These are phyloP conservation scores for Diorhabda elongata DNA, from an alignment of 1,140 invertebrate species.

Conservation along the genomic window DNA sequence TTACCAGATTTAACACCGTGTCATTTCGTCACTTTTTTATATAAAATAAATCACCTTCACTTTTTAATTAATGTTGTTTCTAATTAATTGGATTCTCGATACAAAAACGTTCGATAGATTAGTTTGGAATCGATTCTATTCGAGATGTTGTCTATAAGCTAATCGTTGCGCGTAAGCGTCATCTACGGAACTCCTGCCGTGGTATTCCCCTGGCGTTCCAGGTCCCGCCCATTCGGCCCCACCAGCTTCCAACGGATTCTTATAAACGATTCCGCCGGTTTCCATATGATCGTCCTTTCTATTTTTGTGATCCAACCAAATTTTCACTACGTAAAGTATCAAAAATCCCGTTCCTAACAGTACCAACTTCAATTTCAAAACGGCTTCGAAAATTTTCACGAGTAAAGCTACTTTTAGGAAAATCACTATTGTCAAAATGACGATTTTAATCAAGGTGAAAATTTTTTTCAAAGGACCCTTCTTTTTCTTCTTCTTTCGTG, in stretches of 20 bases:
- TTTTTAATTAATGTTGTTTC: too few relatives aligned
- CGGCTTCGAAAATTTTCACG: constrained; percentile 16
- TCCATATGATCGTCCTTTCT: constrained; percentile 5
- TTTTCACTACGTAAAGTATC: constrained; percentile 9
- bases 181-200: constrained; percentile 1
- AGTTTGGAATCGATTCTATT: background rate
- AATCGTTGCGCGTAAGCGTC: constrained; percentile 7
- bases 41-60: too few relatives aligned
- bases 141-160: constrained; percentile 9
- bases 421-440: constrained; percentile 5
- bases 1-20: too few relatives aligned
- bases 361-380: constrained; percentile 14
- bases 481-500: constrained; percentile 15
- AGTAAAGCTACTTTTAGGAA: constrained; percentile 6
- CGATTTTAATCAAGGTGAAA: constrained; percentile 2
- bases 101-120: too few relatives aligned
- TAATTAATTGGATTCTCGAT: too few relatives aligned
- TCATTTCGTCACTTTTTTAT: too few relatives aligned
- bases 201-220: constrained; percentile 8
- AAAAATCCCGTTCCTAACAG: constrained; percentile 6
- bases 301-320: constrained; percentile 11
- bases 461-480: constrained; percentile 9
- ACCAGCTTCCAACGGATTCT: constrained; percentile 5
- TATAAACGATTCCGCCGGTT: constrained; percentile 9
- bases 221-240: constrained; percentile 10